Percentiles rank a stretch among this genome's conserved stretches.
Conservation (phyloP, 2,113 vertebrate species). For the Tauraco erythrolophus region DNA sequence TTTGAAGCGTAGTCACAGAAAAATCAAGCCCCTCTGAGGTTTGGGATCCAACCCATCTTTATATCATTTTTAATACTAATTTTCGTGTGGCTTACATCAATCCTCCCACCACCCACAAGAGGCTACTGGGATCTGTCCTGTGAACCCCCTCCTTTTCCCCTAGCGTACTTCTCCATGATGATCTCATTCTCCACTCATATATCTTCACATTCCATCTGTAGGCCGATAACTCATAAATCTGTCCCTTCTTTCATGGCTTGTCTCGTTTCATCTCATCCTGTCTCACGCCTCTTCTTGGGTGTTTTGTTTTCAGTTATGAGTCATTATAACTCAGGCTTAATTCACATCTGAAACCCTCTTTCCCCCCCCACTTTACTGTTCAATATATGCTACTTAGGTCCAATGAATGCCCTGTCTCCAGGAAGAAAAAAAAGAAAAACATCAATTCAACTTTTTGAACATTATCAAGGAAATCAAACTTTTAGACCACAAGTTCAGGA, state of each 20-base stretch:
- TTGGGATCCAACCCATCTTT: background rate
- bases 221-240: constrained; percentile 37
- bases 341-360: background rate
- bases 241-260: constrained; percentile 2
- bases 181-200: constrained; percentile 26
- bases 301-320: constrained; percentile 41
- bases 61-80: background rate
- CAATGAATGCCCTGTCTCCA: background rate
- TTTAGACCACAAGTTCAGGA: background rate
- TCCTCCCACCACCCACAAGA: background rate
- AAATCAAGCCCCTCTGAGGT: background rate
- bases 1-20: background rate
- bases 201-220: constrained; percentile 33
- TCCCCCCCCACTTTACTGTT: background rate
- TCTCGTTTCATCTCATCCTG: constrained; percentile 30
- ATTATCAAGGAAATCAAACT: background rate
- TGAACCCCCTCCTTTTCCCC: background rate
- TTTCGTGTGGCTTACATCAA: background rate
- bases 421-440: background rate
- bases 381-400: background rate
- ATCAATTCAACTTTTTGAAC: background rate
- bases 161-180: background rate
- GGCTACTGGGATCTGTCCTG: background rate
- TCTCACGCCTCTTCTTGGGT: background rate
- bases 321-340: constrained; percentile 3